Evolutionary conservation across 2,888 invertebrate genomes (phyloP).

Genomic region (Noctua janthina): DNA sequence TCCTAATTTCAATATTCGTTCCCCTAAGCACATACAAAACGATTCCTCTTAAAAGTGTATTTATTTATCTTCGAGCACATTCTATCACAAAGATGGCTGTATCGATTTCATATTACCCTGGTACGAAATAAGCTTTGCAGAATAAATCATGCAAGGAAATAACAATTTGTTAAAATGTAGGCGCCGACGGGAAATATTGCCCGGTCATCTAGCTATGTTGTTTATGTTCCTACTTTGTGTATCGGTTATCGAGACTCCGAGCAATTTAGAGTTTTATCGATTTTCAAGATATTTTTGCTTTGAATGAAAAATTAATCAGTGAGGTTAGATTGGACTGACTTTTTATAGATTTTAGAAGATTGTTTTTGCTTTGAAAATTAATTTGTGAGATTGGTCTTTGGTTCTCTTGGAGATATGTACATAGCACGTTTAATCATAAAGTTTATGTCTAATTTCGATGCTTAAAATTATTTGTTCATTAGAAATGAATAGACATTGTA

Average conservation of each 20-base stretch:
- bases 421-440: background rate
- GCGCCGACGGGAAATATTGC: conserved; percentile 56
- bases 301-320: conserved; percentile 12
- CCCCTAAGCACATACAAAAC: conserved; percentile 10
- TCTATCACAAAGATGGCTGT: conserved; percentile 42
- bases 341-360: background rate
- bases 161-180: conserved; percentile 66
- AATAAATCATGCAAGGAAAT: conserved; percentile 67
- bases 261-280: conserved; percentile 38
- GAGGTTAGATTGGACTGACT: background rate
- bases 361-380: background rate
- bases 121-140: conserved; percentile 59
- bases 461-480: too few relatives aligned
- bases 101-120: conserved; percentile 66
- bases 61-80: conserved; percentile 26
- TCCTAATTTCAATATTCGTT: conserved; percentile 25
- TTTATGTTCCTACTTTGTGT: conserved; percentile 32
- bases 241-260: conserved; percentile 30
- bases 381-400: conserved; percentile 1
- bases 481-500: background rate
- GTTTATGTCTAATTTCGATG: background rate
- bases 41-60: conserved; percentile 25
- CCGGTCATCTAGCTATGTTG: conserved; percentile 51
- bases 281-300: conserved; percentile 31
- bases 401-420: too few relatives aligned